These are phyloP conservation scores for Potamilus streckersoni DNA, from an alignment of 1,140 invertebrate genomes.

Conservation along the genomic window DNA sequence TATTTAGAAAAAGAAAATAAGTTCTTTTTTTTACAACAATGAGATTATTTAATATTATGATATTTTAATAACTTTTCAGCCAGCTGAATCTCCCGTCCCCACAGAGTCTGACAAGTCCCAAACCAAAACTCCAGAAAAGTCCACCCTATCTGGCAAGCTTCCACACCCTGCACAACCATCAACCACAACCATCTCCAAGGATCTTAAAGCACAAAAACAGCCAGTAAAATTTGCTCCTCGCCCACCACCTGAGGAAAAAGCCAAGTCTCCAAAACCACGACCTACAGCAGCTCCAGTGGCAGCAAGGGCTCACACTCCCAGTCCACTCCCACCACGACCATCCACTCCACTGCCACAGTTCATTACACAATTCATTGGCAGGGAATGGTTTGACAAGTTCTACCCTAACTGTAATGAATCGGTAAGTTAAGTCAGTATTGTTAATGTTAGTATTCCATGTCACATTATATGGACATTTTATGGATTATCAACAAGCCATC, in stretches of 20 bases:
- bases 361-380: conserved; percentile 61
- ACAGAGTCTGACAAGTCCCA: neutral
- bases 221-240: conserved; percentile 36
- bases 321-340: conserved; percentile 42
- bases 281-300: conserved; percentile 28
- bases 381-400: conserved; percentile 65
- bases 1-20: too few species aligned
- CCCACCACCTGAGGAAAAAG: conserved; percentile 18
- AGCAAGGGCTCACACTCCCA: conserved; percentile 23
- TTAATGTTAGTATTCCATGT: too few species aligned
- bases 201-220: conserved; percentile 43
- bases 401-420: conserved; percentile 58
- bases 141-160: conserved; percentile 4
- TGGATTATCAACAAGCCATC: too few species aligned
- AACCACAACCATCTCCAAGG: conserved; percentile 29
- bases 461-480: too few species aligned
- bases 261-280: conserved; percentile 23
- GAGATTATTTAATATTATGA: too few species aligned
- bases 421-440: conserved; percentile 36
- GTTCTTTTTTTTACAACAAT: too few species aligned
- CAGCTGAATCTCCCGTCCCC: too few species aligned
- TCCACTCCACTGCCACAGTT: conserved; percentile 61
- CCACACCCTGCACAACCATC: conserved; percentile 11
- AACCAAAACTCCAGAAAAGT: conserved; percentile 15
- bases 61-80: too few species aligned